Percentiles rank a stretch among this genome's conserved stretches.
These are phyloP conservation scores for Pachyuromys duprasi DNA, from an alignment of 2,797 vertebrate genomes.

Conservation along the genomic window DNA sequence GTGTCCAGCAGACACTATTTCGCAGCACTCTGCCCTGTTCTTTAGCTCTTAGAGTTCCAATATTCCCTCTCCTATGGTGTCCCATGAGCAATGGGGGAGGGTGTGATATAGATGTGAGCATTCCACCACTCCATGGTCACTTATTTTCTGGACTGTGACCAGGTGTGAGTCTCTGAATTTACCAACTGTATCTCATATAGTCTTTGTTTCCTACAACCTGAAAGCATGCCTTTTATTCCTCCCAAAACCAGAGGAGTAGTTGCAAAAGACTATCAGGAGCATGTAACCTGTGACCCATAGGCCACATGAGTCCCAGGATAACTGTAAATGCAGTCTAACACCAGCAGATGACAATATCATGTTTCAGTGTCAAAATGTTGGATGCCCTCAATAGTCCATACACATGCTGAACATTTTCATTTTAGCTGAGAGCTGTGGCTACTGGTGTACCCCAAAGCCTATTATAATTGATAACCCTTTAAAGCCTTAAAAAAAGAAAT, in stretches of 20 bases:
- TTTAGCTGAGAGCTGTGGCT: not conserved
- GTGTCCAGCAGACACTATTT: not conserved
- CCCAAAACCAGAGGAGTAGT: not conserved
- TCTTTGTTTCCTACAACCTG: constrained; percentile 13
- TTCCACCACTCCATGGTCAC: not conserved
- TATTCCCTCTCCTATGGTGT: not conserved
- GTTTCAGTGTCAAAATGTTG: not conserved
- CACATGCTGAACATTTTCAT: not conserved
- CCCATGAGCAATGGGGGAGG: not conserved
- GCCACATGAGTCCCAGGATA: not conserved
- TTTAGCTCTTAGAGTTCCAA: not conserved
- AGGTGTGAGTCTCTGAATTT: not conserved
- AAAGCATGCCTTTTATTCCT: constrained; percentile 28
- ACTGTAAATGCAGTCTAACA: not conserved
- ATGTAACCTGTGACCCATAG: not conserved
- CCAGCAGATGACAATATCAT: not conserved
- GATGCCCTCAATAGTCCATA: not conserved
- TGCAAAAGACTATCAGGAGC: not conserved
- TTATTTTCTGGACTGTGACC: too few species aligned
- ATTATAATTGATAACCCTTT: constrained; percentile 28
- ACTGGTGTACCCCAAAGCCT: not conserved
- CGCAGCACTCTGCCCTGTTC: too few species aligned
- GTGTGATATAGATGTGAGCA: not conserved
- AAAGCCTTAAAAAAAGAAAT: constrained; percentile 62
- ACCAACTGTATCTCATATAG: not conserved